Percentiles rank a stretch among this genome's conserved stretches.
Evolutionary conservation across 2,888 invertebrate genomes (phyloP).

Genomic region (Hypercompe scribonia): DNA sequence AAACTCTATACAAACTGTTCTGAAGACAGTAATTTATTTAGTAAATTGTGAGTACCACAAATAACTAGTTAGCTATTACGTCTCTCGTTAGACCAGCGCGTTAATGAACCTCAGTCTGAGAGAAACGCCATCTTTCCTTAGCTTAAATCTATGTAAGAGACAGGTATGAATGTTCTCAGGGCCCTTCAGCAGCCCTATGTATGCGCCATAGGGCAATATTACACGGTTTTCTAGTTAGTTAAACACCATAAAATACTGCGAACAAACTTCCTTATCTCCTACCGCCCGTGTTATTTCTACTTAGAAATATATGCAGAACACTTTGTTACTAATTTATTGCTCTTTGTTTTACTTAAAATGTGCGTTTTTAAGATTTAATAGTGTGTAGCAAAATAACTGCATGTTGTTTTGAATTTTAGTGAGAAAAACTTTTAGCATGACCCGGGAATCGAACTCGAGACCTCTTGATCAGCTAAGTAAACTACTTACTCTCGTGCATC

Average conservation of each 20-base stretch:
- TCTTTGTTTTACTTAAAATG: conserved; percentile 21
- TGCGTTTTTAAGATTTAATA: conserved; percentile 13
- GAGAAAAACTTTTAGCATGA: no score
- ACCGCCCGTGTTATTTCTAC: neutral
- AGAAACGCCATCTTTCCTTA: neutral
- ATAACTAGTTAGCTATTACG: neutral
- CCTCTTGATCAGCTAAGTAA: no score
- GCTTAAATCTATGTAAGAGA: neutral
- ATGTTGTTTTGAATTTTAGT: conserved; percentile 4
- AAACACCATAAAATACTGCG: conserved; percentile 23
- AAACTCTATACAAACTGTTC: no score
- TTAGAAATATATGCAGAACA: conserved; percentile 5
- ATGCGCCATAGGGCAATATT: neutral
- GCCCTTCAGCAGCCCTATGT: neutral
- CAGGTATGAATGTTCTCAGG: neutral
- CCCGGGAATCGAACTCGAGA: no score
- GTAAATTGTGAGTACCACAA: neutral
- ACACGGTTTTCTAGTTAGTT: conserved; percentile 31
- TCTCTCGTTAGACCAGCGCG: neutral
- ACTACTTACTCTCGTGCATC: no score
- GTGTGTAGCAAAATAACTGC: conserved; percentile 9
- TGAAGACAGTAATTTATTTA: no score
- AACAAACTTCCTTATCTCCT: conserved; percentile 18
- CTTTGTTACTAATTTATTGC: conserved; percentile 21
- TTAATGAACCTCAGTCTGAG: neutral